Conservation (phyloP, 2,797 vertebrate species). For the Ctenosaura bakeri region DNA sequence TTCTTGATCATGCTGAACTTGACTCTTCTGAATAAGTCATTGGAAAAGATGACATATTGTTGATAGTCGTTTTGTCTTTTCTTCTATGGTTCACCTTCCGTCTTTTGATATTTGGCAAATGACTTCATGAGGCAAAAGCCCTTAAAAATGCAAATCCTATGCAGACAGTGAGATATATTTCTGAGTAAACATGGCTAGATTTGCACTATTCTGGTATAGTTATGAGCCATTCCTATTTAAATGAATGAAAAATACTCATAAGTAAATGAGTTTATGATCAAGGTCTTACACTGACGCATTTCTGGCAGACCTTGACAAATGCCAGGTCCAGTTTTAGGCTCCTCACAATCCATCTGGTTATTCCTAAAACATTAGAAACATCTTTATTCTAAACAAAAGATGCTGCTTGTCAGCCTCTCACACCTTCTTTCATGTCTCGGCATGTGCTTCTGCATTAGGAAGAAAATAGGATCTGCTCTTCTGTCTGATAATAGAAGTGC, state of each 20-base stretch:
- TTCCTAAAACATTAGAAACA: slow-evolving; percentile 47
- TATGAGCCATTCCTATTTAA: neutral
- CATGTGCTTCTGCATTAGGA: neutral
- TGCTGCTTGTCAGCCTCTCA: slow-evolving; percentile 13
- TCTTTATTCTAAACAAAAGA: slow-evolving; percentile 18
- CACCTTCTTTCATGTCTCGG: neutral
- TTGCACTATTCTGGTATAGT: neutral
- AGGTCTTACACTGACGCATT: neutral
- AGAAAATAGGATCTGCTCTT: slow-evolving; percentile 38
- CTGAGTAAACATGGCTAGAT: neutral
- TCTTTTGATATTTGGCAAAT: slow-evolving; percentile 32
- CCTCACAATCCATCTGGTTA: slow-evolving; percentile 27
- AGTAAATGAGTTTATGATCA: neutral
- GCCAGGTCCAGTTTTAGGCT: slow-evolving; percentile 34
- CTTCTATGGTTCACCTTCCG: neutral
- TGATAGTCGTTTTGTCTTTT: slow-evolving; percentile 43
- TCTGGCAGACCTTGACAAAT: slow-evolving; percentile 22
- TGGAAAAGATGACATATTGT: slow-evolving; percentile 10
- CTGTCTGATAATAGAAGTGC: slow-evolving; percentile 29
- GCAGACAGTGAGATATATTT: neutral
- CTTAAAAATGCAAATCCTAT: neutral
- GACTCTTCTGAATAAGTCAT: slow-evolving; percentile 35
- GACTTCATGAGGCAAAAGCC: neutral
- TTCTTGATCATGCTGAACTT: slow-evolving; percentile 43
- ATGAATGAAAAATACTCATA: neutral